These are phyloP conservation scores for Drosophila dives DNA, from an alignment of 2,888 invertebrate species.

Conservation along the genomic window DNA sequence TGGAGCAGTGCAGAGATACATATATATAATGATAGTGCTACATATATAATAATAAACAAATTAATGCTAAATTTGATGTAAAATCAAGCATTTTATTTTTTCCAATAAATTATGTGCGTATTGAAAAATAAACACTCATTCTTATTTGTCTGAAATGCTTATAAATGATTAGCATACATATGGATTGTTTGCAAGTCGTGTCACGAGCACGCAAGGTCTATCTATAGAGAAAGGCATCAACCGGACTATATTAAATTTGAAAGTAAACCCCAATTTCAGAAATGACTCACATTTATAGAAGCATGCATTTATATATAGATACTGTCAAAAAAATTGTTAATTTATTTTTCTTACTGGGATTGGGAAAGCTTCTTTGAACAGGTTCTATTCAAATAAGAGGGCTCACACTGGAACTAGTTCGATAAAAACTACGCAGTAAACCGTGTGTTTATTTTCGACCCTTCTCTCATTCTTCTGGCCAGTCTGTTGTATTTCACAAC, in stretches of 20 bases:
- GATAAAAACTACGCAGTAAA: conserved; percentile 50
- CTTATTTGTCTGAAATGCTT: not conserved
- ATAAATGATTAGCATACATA: not conserved
- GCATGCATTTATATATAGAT: not conserved
- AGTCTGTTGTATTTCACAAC: conserved; percentile 68
- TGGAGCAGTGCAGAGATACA: conserved; percentile 25
- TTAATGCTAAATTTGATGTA: conserved; percentile 19
- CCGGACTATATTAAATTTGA: not conserved
- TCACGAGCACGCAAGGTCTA: not conserved
- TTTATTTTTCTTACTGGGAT: not conserved
- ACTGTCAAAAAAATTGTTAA: not conserved
- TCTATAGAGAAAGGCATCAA: not conserved
- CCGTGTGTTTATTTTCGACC: conserved; percentile 24
- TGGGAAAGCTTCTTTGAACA: conserved; percentile 1
- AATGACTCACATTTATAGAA: not conserved
- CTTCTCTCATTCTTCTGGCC: conserved; percentile 18
- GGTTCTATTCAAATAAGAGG: not conserved
- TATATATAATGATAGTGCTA: conserved; percentile 49
- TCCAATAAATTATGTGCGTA: conserved; percentile 20
- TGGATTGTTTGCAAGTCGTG: not conserved
- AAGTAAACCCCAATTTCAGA: conserved; percentile 4
- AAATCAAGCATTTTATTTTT: conserved; percentile 7
- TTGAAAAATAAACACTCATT: not conserved
- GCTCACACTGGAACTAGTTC: conserved; percentile 26
- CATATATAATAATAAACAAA: conserved; percentile 43